Evolutionary conservation across 2,113 vertebrate genomes (phyloP).

Genomic region (Atrichornis clamosus): DNA sequence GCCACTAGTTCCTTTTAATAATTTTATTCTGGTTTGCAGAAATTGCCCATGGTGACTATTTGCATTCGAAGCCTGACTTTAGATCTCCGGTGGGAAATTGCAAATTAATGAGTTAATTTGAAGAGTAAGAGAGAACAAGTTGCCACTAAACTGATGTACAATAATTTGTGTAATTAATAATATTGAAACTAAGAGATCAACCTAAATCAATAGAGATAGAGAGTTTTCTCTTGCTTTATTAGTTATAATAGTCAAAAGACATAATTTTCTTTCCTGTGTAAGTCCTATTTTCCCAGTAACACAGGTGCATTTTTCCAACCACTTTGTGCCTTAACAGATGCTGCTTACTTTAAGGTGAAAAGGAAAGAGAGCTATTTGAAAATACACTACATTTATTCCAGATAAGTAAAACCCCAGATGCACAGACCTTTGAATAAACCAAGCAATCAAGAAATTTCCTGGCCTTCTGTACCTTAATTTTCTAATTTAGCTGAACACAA

Average conservation of each 20-base stretch:
- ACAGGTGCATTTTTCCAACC: neutral
- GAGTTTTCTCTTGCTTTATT: constrained; percentile 42
- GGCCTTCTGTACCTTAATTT: neutral
- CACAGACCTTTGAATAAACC: neutral
- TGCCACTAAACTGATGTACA: neutral
- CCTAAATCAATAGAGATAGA: constrained; percentile 47
- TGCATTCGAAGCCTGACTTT: neutral
- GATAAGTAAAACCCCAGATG: neutral
- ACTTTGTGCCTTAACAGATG: neutral
- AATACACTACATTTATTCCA: neutral
- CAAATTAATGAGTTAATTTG: constrained; percentile 57
- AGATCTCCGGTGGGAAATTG: neutral
- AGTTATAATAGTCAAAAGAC: constrained; percentile 35
- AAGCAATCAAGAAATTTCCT: neutral
- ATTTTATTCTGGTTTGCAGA: neutral
- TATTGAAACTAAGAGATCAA: constrained; percentile 49
- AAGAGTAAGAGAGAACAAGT: constrained; percentile 15
- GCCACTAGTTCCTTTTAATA: neutral
- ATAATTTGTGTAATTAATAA: constrained; percentile 70
- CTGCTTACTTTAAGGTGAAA: neutral
- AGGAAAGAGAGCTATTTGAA: neutral
- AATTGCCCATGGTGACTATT: neutral
- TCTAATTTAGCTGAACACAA: neutral
- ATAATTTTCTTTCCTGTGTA: constrained; percentile 26
- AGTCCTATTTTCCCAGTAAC: neutral